Conservation (phyloP, 2,797 vertebrate genomes). For the Strix occidentalis region DNA sequence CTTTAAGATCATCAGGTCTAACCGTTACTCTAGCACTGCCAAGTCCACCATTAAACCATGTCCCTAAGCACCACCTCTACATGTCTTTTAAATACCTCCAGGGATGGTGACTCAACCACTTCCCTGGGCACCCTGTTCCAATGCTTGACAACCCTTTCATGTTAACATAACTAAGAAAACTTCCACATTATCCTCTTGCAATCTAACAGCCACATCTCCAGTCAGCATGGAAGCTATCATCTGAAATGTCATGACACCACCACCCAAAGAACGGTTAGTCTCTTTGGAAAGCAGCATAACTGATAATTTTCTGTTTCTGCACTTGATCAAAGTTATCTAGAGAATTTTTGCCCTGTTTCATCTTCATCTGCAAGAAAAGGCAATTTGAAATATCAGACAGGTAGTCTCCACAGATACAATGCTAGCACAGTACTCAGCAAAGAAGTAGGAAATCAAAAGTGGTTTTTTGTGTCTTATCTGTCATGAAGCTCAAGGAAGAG, state of each 20-base stretch:
- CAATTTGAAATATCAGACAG: neutral
- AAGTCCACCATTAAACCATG: neutral
- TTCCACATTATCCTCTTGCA: neutral
- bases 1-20: neutral
- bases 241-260: neutral
- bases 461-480: neutral
- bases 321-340: neutral
- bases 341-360: neutral
- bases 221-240: neutral
- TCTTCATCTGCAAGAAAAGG: neutral
- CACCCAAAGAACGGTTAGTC: neutral
- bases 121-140: neutral
- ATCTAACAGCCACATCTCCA: neutral
- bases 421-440: neutral
- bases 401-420: neutral
- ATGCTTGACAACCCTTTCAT: neutral
- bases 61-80: neutral
- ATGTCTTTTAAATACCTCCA: neutral
- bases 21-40: neutral
- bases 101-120: neutral
- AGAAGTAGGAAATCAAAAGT: neutral
- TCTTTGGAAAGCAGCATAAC: neutral
- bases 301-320: neutral
- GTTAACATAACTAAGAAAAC: neutral
- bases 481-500: neutral